Percentiles rank a stretch among this genome's conserved stretches.
These are phyloP conservation scores for Drosophila cognata DNA, from an alignment of 2,888 invertebrate genomes.

Conservation along the genomic window DNA sequence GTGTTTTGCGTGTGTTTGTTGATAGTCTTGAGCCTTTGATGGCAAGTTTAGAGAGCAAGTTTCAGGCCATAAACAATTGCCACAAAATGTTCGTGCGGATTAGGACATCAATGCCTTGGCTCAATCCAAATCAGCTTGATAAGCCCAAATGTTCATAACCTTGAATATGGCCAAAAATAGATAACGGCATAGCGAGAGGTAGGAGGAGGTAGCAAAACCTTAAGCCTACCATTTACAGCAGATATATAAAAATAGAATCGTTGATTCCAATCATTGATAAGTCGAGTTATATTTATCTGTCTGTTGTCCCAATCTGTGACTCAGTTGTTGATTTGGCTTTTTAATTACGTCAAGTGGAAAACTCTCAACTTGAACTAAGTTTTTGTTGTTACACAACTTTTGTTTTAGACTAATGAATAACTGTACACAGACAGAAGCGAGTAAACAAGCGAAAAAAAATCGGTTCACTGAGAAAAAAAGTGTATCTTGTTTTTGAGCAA, in stretches of 20 bases:
- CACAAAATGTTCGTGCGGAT: conserved; percentile 26
- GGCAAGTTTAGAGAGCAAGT: conserved; percentile 34
- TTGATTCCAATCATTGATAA: neutral
- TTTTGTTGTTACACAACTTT: neutral
- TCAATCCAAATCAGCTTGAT: conserved; percentile 5
- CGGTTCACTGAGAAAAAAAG: neutral
- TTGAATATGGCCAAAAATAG: neutral
- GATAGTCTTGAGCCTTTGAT: conserved; percentile 29
- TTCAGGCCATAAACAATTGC: conserved; percentile 34
- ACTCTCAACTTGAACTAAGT: neutral
- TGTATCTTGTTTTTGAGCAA: neutral
- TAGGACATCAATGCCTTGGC: conserved; percentile 37
- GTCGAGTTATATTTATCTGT: neutral
- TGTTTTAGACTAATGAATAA: neutral
- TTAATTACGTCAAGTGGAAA: neutral
- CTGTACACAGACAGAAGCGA: neutral
- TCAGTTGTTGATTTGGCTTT: neutral
- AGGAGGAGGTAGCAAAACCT: neutral
- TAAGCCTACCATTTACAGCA: neutral
- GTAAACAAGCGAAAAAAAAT: neutral
- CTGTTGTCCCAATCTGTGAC: neutral
- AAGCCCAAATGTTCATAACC: conserved; percentile 15
- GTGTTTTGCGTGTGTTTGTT: conserved; percentile 7
- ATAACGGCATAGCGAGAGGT: too few relatives aligned
- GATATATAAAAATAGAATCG: neutral